These are phyloP conservation scores for Drosophila arizonae DNA, from an alignment of 1,140 invertebrate genomes.

Conservation along the genomic window DNA sequence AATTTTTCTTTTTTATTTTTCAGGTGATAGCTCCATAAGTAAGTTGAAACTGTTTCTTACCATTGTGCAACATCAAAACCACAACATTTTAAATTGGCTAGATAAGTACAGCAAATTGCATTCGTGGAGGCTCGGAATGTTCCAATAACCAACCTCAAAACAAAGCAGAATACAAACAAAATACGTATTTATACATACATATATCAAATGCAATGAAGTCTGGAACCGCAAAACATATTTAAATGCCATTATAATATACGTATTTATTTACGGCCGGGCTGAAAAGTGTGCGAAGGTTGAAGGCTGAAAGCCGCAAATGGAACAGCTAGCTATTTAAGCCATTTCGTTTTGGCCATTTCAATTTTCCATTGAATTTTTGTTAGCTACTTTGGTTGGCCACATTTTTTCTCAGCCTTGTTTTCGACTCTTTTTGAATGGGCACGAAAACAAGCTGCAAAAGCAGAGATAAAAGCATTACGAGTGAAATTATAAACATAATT, in stretches of 20 bases:
- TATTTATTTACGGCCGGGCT: neutral
- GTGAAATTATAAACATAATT: constrained; percentile 45
- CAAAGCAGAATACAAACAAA: neutral
- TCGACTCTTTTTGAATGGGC: constrained; percentile 28
- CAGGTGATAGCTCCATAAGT: constrained; percentile 82
- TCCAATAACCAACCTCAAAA: constrained; percentile 8
- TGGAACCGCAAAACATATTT: constrained; percentile 59
- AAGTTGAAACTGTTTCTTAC: constrained; percentile 53
- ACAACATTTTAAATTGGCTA: constrained; percentile 68
- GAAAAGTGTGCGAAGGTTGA: constrained; percentile 46
- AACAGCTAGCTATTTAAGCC: constrained; percentile 48
- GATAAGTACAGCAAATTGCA: constrained; percentile 63
- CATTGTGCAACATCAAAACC: constrained; percentile 56
- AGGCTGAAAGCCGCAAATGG: constrained; percentile 28
- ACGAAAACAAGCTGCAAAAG: constrained; percentile 48
- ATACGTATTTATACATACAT: neutral
- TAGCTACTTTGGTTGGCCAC: neutral
- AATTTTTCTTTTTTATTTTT: constrained; percentile 38
- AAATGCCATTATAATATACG: constrained; percentile 61
- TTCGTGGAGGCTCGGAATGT: constrained; percentile 52
- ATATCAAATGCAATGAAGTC: constrained; percentile 14
- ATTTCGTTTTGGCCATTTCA: constrained; percentile 34
- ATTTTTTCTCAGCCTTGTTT: constrained; percentile 36
- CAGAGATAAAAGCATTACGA: constrained; percentile 45
- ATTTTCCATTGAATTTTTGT: constrained; percentile 42